Base-by-base conservation (phyloP, 2,888 invertebrate species). In the Eudasyphora cyanicolor region DNA sequence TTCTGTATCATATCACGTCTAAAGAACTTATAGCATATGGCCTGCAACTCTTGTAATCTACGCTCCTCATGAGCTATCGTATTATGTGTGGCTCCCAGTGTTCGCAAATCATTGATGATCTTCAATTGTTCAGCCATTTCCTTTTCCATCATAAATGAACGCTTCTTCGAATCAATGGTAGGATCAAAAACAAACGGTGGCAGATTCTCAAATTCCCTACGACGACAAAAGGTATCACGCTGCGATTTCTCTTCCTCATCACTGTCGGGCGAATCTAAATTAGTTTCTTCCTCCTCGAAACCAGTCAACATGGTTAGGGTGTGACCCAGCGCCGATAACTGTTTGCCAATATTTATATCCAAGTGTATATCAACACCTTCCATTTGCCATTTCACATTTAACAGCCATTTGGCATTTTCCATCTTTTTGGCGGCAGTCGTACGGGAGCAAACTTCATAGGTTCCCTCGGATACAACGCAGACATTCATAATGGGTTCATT, bases 321-420 rank as follows among this genome's bases (percentile, higher is more conserved):
- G 91, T 98, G 97, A 0, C 98, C 98, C 45, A 99, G 93, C 0
- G 98, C 96, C 0, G 98, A 98, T 29, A 99, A 93, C 89, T 98
- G 97, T 91, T 99, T 98, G 74, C 99, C 99, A 57, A 99, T 98
- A 91, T 97, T 98, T 0, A 98, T 97, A 92, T 99, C 98, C 77
- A 99, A 93, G 91, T 99, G 98, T 86, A 99, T 98, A 89, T 98
- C 98, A 8, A 99, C 98, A 70, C 99, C 99, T 91, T 99, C 98
- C 99, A 99, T 99, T 93, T 99, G 97, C 98, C 99, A 99, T 86
- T 98, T 96, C 0, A 99, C 98, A 92, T 99, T 99, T 79, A 99
- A 93, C 89, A 99, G 95, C 99, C 99, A 99, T 91, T 99, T 99
- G 2, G 99, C 99, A 92, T 98, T 97, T 91, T 97, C 97, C 94